A percentile compares a stretch with the other conserved stretches of the same genome.
phyloP scores from a whole-genome alignment of 1,140 invertebrate species.

The Drosophila ficusphila region DNA sequence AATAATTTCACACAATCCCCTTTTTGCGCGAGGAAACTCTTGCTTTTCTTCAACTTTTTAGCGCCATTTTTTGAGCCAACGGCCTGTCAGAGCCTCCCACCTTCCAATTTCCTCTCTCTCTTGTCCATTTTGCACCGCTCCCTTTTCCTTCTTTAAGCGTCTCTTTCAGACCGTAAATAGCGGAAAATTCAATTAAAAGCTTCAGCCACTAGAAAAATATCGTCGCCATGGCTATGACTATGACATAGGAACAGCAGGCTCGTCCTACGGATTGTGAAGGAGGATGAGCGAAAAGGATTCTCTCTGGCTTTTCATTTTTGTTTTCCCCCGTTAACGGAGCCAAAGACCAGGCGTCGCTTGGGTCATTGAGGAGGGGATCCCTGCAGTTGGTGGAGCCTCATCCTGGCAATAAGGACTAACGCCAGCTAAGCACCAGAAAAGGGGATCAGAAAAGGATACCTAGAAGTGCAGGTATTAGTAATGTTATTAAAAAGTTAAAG shows the following conservation, averaged over 20 bases:
- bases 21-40: constrained; percentile 52
- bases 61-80: constrained; percentile 47
- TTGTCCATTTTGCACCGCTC: not conserved
- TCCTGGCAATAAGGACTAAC: too few relatives aligned
- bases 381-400: not conserved
- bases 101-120: not conserved
- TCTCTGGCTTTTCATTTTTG: constrained; percentile 1
- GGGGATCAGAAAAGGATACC: not conserved
- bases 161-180: constrained; percentile 66
- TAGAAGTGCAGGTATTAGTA: not conserved
- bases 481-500: too few relatives aligned
- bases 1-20: constrained; percentile 65
- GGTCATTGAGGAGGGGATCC: constrained; percentile 3
- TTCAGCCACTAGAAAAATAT: constrained; percentile 82
- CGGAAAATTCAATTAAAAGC: constrained; percentile 81
- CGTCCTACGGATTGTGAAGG: constrained; percentile 15
- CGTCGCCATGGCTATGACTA: constrained; percentile 77
- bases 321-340: constrained; percentile 9
- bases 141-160: constrained; percentile 12
- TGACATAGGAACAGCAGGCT: constrained; percentile 70
- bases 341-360: constrained; percentile 43
- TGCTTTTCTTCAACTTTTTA: constrained; percentile 48
- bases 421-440: constrained; percentile 47
- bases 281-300: constrained; percentile 44
- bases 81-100: constrained; percentile 25